Percentiles rank a stretch among this genome's conserved stretches.
Evolutionary conservation across 2,888 invertebrate species (phyloP).

Genomic region (Luffia ferchaultella): DNA sequence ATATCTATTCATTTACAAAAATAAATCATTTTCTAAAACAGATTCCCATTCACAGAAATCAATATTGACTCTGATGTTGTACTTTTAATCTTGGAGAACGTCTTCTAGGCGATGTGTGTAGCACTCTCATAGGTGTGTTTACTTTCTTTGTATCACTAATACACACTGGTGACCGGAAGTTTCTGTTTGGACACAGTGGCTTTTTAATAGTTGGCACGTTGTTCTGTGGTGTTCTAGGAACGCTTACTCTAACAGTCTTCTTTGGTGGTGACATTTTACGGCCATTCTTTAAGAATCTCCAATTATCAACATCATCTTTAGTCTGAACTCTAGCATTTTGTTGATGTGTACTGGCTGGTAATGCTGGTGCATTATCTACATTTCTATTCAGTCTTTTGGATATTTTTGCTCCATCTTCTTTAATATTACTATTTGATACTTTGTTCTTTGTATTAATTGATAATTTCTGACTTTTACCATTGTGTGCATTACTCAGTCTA

Average conservation of each 20-base stretch:
- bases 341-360: constrained; percentile 21
- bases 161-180: constrained; percentile 50
- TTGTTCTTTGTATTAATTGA: too few relatives aligned
- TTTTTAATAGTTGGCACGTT: constrained; percentile 67
- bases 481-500: constrained; percentile 26
- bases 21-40: too few relatives aligned
- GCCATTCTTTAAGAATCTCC: constrained; percentile 35
- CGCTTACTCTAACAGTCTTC: too few relatives aligned
- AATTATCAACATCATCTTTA: constrained; percentile 29
- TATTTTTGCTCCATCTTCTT: too few relatives aligned
- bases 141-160: constrained; percentile 46
- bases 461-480: constrained; percentile 1
- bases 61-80: too few relatives aligned
- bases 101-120: constrained; percentile 50
- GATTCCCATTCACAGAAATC: too few relatives aligned
- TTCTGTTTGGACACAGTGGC: constrained; percentile 64
- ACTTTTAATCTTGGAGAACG: constrained; percentile 46
- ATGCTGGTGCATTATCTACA: constrained; percentile 17
- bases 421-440: too few relatives aligned
- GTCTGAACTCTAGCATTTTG: constrained; percentile 24
- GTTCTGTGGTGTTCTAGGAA: constrained; percentile 27
- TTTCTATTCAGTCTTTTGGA: constrained; percentile 23
- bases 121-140: constrained; percentile 67
- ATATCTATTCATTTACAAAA: too few relatives aligned
- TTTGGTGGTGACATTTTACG: constrained; percentile 38